Evolutionary conservation across 2,888 invertebrate species (phyloP).

Genomic region (Abscondita cerata): DNA sequence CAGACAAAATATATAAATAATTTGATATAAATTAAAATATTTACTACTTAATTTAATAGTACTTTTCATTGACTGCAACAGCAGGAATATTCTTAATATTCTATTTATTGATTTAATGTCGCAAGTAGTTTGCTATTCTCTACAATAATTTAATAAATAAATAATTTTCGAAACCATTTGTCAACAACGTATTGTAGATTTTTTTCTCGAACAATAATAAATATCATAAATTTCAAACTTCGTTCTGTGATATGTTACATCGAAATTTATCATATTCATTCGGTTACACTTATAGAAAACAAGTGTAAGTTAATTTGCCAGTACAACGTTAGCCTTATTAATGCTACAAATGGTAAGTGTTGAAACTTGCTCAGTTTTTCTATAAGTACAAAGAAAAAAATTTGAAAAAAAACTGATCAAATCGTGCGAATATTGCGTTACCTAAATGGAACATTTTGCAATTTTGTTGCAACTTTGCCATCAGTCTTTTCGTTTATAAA

Average conservation of each 20-base stretch:
- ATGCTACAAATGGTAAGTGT: conserved; percentile 18
- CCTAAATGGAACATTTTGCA: conserved; percentile 34
- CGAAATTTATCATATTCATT: conserved; percentile 15
- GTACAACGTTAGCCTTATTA: conserved; percentile 23
- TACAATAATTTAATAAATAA: conserved; percentile 38
- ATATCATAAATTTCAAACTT: not conserved
- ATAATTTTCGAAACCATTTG: conserved; percentile 42
- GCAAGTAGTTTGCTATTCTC: conserved; percentile 17
- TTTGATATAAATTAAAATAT: conserved; percentile 29
- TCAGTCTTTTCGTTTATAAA: conserved; percentile 43
- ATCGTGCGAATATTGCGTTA: conserved; percentile 31
- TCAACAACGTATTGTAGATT: conserved; percentile 34
- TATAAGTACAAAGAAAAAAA: conserved; percentile 27
- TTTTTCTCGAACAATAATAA: not conserved
- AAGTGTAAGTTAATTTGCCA: conserved; percentile 22
- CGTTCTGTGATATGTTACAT: not conserved
- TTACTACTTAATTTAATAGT: conserved; percentile 21
- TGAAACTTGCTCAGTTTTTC: conserved; percentile 23
- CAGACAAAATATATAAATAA: conserved; percentile 25
- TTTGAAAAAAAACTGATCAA: conserved; percentile 26
- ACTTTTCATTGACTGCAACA: not conserved
- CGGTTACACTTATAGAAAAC: conserved; percentile 16
- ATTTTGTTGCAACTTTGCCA: conserved; percentile 35
- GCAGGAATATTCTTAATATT: conserved; percentile 14
- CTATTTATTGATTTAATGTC: conserved; percentile 4